Evolutionary conservation across 2,797 vertebrate species (phyloP).

Genomic region (Pseudotriccus pelzelni): DNA sequence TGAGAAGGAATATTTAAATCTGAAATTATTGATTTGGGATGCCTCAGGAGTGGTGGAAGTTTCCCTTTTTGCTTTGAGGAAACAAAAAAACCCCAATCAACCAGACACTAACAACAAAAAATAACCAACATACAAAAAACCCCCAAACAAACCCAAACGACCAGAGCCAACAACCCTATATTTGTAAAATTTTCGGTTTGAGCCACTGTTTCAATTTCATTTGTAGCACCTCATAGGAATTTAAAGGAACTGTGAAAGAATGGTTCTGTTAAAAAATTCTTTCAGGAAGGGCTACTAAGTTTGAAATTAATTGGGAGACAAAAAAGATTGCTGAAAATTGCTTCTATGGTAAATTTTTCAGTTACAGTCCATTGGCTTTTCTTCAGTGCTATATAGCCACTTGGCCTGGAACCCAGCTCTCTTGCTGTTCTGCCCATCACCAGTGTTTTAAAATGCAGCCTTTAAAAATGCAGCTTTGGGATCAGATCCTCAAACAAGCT

Average conservation of each 20-base stretch:
- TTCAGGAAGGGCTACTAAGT: background rate
- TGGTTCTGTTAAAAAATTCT: background rate
- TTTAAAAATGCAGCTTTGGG: background rate
- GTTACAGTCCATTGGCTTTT: background rate
- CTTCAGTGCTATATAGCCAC: background rate
- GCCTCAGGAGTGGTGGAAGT: background rate
- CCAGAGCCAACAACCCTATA: background rate
- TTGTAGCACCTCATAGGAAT: background rate
- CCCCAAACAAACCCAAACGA: background rate
- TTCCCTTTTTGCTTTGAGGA: background rate
- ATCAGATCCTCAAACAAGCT: background rate
- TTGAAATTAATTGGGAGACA: background rate
- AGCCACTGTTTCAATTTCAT: background rate
- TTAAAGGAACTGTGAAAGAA: background rate
- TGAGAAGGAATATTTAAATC: background rate
- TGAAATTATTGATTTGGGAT: background rate
- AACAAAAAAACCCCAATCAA: fast-evolving
- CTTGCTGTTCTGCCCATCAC: background rate
- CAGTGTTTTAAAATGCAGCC: background rate
- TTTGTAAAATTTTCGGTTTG: background rate
- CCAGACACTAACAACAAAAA: background rate
- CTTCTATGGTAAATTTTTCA: background rate
- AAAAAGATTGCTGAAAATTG: background rate
- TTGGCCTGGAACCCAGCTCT: background rate
- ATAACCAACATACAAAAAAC: background rate